Conservation (phyloP, 2,797 vertebrate genomes). For the Sebastes miniatus region DNA sequence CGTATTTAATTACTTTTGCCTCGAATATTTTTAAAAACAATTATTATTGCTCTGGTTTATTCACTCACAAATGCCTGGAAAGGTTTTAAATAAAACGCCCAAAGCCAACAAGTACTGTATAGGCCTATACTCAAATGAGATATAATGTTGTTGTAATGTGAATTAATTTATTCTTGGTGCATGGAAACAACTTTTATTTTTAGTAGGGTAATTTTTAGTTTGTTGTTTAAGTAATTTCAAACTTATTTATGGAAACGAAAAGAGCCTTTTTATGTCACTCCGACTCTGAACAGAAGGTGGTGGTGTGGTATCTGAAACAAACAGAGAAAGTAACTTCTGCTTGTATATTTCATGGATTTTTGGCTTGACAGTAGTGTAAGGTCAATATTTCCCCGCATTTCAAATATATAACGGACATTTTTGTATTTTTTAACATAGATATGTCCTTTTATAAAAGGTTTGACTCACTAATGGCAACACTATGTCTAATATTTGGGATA, state of each 20-base stretch:
- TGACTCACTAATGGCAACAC: not conserved
- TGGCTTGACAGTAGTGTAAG: not conserved
- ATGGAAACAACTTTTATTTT: not conserved
- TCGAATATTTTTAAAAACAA: not conserved
- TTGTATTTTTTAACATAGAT: not conserved
- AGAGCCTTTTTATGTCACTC: slow-evolving; percentile 15
- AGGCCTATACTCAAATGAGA: not conserved
- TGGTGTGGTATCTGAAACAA: slow-evolving; percentile 50
- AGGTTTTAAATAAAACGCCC: not conserved
- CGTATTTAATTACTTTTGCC: not conserved
- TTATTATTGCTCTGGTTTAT: not conserved
- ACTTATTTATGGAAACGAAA: not conserved
- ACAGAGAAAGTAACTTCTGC: not conserved
- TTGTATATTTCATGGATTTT: not conserved
- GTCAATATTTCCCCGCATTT: not conserved
- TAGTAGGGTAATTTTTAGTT: not conserved
- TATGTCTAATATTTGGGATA: not conserved
- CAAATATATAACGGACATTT: not conserved
- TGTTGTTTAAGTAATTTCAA: not conserved
- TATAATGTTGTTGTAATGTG: not conserved
- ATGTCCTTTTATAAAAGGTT: not conserved
- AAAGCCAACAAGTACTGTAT: not conserved
- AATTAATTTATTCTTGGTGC: not conserved
- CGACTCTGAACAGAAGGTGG: slow-evolving; percentile 68
- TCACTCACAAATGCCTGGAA: not conserved